phyloP scores from a whole-genome alignment of 2,113 vertebrate species.

The Plestiodon gilberti region DNA sequence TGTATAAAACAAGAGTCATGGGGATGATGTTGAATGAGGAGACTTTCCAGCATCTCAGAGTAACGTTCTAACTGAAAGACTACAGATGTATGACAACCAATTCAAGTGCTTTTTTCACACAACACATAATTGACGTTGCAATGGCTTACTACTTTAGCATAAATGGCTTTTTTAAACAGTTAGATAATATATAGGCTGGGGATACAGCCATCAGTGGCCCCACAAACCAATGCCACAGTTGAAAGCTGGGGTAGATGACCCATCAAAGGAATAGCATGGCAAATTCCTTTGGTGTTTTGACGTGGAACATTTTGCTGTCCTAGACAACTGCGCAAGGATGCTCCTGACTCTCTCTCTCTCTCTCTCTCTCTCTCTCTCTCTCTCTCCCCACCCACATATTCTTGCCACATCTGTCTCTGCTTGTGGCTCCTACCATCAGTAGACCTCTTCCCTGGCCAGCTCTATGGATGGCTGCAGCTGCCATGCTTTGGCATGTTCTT shows the following conservation, averaged over 20 bases:
- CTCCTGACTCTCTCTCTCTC: too few species aligned
- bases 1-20: not conserved
- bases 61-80: not conserved
- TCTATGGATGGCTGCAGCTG: not conserved
- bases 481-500: not conserved
- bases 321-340: not conserved
- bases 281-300: not conserved
- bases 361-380: too few species aligned
- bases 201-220: too few species aligned
- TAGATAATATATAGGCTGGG: too few species aligned
- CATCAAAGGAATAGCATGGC: not conserved
- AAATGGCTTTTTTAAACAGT: too few species aligned
- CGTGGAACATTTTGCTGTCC: not conserved
- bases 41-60: not conserved
- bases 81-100: not conserved
- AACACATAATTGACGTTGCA: not conserved
- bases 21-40: not conserved
- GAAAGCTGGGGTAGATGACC: not conserved
- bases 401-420: not conserved
- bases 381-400: too few species aligned
- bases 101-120: not conserved
- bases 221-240: not conserved
- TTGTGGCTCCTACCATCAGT: too few species aligned
- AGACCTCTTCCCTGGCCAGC: too few species aligned
- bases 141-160: not conserved